Base-by-base conservation (phyloP, 2,797 vertebrate species). In the Sebastes minor region DNA sequence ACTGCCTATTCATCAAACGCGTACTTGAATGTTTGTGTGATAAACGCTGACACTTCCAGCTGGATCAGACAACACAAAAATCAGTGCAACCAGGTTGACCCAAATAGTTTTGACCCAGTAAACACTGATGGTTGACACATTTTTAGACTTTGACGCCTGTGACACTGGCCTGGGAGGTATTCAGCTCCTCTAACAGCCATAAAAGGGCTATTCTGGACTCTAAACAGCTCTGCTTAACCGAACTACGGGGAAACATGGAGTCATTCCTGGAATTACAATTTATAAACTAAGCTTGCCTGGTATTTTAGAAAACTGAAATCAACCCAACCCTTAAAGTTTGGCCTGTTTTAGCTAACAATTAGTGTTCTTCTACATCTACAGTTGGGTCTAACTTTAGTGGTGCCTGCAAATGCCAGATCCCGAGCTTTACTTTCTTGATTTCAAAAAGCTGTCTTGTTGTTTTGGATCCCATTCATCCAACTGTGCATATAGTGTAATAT, bases 81-180 rank as follows among this genome's bases (percentile, higher is more conserved):
- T 66, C 76, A 27, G 46, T 62, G 33, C 57, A 56, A 46, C 33
- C 32, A 56, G 32, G 56, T 22, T 81, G 85, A 88, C 74, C 85
- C 67, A 83, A 74, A 86, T 86, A 68, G 64, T 20, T 78, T 73
- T 74, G 27, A 49, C 73, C 77, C 62, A 57, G 23, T 73, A 88
- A 88, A 80, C 74, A 74, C 42, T 11, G 61, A 81, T 28, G 52
- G 71, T 62, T 81, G 79, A 86, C 87, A 86, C 64, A 56, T 53
- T 63, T 80, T 66, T 81, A 46, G 69, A 71, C 79, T 82, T 78
- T 76, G 65, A 80, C 20, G 46, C 74, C 35, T 76, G 59, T 81
- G 69, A 74, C 49, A 71, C 68, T 22, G 30, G 20, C 32, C 59
- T 60, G 49, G 16, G 33, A 84, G 46, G 83, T 78, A 38, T 82